Conservation (phyloP, 2,888 invertebrate species). For the Cephus nigrinus region DNA sequence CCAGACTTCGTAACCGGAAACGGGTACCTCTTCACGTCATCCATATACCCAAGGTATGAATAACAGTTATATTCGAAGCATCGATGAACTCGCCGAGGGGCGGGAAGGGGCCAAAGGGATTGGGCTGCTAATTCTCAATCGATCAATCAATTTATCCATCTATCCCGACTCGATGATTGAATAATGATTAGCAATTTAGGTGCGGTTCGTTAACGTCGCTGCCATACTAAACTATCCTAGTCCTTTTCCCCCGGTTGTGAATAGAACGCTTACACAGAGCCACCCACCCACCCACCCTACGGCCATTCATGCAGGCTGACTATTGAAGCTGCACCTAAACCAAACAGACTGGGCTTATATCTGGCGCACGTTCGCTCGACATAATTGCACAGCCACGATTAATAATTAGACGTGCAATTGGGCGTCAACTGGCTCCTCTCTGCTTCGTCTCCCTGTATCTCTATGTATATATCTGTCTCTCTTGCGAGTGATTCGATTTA, state of each 20-base stretch:
- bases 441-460: background rate
- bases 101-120: slow-evolving; percentile 12
- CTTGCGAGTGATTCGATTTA: slow-evolving; percentile 54
- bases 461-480: background rate
- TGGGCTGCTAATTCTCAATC: slow-evolving; percentile 2
- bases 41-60: background rate
- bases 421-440: slow-evolving; percentile 50
- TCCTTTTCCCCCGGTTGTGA: background rate
- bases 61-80: background rate
- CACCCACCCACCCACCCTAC: background rate
- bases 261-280: background rate
- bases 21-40: background rate
- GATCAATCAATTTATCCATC: background rate
- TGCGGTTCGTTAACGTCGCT: background rate
- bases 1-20: background rate
- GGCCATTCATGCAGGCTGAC: background rate
- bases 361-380: slow-evolving; percentile 23
- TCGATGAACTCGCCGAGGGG: background rate
- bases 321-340: background rate
- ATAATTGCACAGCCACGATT: slow-evolving; percentile 60
- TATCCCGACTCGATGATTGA: background rate
- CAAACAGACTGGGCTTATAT: background rate
- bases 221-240: background rate
- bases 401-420: slow-evolving; percentile 62
- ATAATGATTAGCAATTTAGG: background rate